Percentiles rank a stretch among this genome's conserved stretches.
Conservation (phyloP, 1,140 invertebrate genomes). For the Rhagoletis zephyria region DNA sequence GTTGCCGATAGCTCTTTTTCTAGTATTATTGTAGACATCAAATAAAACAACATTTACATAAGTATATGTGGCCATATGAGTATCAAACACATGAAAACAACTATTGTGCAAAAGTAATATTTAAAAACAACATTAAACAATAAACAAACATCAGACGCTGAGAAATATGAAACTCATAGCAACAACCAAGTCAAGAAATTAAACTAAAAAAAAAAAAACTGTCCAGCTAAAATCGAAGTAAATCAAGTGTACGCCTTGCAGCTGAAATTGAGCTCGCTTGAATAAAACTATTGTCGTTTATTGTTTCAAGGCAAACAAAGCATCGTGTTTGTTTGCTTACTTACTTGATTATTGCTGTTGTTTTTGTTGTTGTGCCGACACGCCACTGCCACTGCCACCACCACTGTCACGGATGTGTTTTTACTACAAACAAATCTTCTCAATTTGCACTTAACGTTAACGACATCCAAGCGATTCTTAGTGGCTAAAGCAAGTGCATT, state of each 20-base stretch:
- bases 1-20: too few relatives aligned
- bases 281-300: conserved; percentile 32
- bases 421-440: conserved; percentile 8
- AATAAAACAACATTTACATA: not conserved
- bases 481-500: not conserved
- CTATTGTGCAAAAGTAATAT: not conserved
- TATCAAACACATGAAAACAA: not conserved
- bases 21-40: not conserved
- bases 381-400: too few relatives aligned
- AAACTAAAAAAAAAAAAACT: not conserved
- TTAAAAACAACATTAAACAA: not conserved
- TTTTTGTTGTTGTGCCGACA: conserved; percentile 6
- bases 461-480: not conserved
- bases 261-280: not conserved
- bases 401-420: not conserved
- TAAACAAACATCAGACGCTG: not conserved
- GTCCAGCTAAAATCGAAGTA: not conserved
- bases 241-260: not conserved
- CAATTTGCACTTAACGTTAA: not conserved
- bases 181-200: not conserved
- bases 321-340: not conserved
- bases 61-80: not conserved
- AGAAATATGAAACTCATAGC: not conserved
- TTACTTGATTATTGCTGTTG: not conserved
- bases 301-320: conserved; percentile 43